These are phyloP conservation scores for Melinaea marsaeus DNA, from an alignment of 2,888 invertebrate species.

Conservation along the genomic window DNA sequence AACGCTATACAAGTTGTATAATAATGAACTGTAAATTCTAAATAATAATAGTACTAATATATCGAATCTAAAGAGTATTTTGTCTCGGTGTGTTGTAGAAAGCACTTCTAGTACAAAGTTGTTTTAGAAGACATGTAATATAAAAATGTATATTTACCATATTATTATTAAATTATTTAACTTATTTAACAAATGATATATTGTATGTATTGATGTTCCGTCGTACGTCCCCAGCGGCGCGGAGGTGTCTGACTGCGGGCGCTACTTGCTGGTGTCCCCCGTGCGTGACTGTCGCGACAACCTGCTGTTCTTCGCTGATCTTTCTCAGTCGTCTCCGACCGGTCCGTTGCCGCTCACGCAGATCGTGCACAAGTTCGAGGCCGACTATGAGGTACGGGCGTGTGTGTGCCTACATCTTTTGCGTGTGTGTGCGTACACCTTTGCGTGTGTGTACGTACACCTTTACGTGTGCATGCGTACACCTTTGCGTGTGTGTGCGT, in stretches of 20 bases:
- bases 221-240: constrained; percentile 81
- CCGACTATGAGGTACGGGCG: constrained; percentile 89
- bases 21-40: too few species aligned
- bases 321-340: constrained; percentile 78
- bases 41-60: too few species aligned
- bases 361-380: constrained; percentile 92
- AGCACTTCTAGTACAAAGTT: too few species aligned
- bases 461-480: background rate
- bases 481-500: background rate
- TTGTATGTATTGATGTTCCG: background rate
- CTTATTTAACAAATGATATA: background rate
- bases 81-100: too few species aligned
- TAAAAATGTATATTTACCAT: too few species aligned
- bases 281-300: constrained; percentile 95
- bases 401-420: background rate
- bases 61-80: too few species aligned
- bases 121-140: too few species aligned
- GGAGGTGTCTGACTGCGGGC: constrained; percentile 93
- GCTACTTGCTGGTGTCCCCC: constrained; percentile 90
- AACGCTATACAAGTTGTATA: too few species aligned
- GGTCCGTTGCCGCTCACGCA: constrained; percentile 84
- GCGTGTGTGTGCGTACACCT: background rate
- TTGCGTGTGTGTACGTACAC: background rate
- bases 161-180: too few species aligned
- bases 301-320: constrained; percentile 89